Evolutionary conservation across 2,888 invertebrate genomes (phyloP), one percentile per base, ranked within the genome.

Genomic region (Pristionchus maxplancki): DNA sequence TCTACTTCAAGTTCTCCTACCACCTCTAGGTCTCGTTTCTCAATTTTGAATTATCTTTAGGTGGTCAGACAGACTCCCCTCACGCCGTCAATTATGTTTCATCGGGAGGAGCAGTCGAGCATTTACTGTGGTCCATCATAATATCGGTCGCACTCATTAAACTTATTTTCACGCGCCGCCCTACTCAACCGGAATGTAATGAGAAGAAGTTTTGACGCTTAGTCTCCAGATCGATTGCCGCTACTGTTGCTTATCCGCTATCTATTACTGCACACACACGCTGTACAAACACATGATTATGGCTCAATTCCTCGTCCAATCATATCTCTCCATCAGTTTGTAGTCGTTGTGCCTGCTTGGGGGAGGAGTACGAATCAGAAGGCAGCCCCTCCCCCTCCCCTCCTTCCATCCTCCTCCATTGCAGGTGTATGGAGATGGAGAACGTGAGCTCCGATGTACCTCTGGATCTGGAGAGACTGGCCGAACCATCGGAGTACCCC

Each of bases 281-380:
- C 34, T 37, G 24, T 58, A 58, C 64, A 34, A 67, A 40, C 74
- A 31, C 40, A 40, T 37, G 40, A 8, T 74, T 74, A 40, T 40
- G 40, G 8, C 2, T 44, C 24, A 78, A 50, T 82, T 53, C 53
- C 82, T 82, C 34, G 31, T 37, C 31, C 37, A 34, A 20, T 50
- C 50, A 20, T 15, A 50, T 6, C 50, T 82, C 44, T 5, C 34
- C 28, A 34, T 82, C 50, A 34, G 20, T 82, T 78, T 78, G 78
- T 78, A 78, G 78, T 28, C 28, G n/a, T n/a, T 87, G 86, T 83
- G 83, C 53, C 85, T 88, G 50, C 86, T 88, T 83, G 74, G 74
- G 48, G 88, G 31, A 2, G 64, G 48, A 81, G 34, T 28, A 24
- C 24, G n/a, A 28, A 83, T 74, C 81, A 53, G 88, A 89, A 88